phyloP scores from a whole-genome alignment of 2,113 vertebrate genomes.

The Riparia riparia region DNA sequence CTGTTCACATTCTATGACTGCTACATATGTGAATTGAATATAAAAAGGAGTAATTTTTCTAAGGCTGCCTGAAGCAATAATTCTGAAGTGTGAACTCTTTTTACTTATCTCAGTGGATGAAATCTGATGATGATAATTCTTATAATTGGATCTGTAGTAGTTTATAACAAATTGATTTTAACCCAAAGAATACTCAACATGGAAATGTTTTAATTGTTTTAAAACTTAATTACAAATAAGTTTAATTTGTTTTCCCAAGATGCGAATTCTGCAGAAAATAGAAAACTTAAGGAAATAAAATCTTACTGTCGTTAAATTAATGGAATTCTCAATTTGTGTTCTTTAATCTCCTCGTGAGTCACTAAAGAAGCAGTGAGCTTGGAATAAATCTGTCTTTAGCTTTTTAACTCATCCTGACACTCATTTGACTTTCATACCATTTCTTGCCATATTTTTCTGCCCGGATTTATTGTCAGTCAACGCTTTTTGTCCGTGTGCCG shows the following conservation, averaged over 20 bases:
- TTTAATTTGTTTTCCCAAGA: background rate
- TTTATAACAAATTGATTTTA: background rate
- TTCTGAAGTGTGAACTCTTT: background rate
- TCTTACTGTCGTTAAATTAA: background rate
- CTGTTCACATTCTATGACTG: background rate
- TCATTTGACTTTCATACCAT: background rate
- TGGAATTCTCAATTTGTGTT: background rate
- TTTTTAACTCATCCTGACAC: background rate
- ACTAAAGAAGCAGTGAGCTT: background rate
- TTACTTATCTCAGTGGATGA: slow-evolving; percentile 1
- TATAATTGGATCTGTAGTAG: background rate
- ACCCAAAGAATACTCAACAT: background rate
- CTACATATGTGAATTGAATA: background rate
- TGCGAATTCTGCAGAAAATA: background rate
- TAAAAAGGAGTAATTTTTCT: background rate
- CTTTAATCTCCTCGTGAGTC: background rate
- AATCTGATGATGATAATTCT: slow-evolving; percentile 18
- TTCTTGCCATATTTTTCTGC: background rate
- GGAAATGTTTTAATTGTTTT: background rate
- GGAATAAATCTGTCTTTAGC: background rate
- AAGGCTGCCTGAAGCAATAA: slow-evolving; percentile 10
- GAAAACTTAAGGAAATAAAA: background rate
- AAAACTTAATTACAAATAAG: background rate
- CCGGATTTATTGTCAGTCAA: background rate
- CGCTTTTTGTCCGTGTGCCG: background rate